A percentile compares a stretch with the other conserved stretches of the same genome.
phyloP scores from a whole-genome alignment of 2,113 vertebrate genomes.

The Corythoichthys haematopterus region DNA sequence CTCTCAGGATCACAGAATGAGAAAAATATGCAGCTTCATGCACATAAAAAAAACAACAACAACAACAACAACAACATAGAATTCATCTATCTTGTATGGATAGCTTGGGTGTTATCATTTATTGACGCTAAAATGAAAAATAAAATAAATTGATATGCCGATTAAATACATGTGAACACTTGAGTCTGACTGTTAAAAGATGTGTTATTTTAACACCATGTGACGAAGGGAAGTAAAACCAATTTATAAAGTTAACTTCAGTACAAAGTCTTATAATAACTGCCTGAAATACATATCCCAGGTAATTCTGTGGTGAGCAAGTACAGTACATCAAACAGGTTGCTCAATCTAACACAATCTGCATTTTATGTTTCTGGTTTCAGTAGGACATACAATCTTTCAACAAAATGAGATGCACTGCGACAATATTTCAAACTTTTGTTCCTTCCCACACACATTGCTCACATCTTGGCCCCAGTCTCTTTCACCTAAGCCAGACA shows the following conservation, averaged over 20 bases:
- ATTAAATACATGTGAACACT: neutral
- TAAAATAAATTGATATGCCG: neutral
- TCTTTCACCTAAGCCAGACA: constrained; percentile 18
- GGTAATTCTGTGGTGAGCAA: neutral
- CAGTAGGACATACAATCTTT: neutral
- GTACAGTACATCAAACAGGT: neutral
- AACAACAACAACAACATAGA: neutral
- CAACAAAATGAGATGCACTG: neutral
- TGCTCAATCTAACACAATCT: neutral
- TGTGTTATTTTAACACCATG: neutral
- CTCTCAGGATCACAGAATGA: neutral
- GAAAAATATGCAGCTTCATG: neutral
- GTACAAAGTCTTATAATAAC: neutral
- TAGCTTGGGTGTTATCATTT: too few species aligned
- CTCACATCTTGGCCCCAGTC: constrained; percentile 4
- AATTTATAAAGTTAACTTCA: neutral
- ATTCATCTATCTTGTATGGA: neutral
- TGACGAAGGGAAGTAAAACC: neutral
- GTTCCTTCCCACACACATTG: neutral
- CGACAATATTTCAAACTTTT: neutral
- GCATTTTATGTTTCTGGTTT: neutral
- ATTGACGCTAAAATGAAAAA: neutral
- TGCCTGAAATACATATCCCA: neutral
- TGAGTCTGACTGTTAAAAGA: neutral
- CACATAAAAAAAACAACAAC: neutral